These are phyloP conservation scores for Rhinichthys klamathensis DNA, from an alignment of 2,113 vertebrate species.

Conservation along the genomic window DNA sequence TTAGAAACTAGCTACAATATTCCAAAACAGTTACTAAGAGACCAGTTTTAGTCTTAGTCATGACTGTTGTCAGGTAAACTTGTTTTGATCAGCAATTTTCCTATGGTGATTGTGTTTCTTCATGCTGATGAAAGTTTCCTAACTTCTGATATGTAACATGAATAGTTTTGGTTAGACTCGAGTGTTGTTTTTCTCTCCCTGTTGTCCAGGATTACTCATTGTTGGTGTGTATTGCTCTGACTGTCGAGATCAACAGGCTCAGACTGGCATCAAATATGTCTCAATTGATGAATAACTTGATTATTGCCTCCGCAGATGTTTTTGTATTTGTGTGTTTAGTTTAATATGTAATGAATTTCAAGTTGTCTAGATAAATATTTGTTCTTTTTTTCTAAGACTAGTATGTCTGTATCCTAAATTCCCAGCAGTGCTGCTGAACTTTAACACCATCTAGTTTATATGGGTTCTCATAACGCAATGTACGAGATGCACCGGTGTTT, in stretches of 20 bases:
- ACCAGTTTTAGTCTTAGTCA: not conserved
- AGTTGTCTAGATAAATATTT: conserved; percentile 7
- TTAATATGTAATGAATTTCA: not conserved
- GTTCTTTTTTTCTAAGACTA: not conserved
- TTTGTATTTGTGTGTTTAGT: not conserved
- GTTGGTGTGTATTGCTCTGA: not conserved
- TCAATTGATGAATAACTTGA: not conserved
- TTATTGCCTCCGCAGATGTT: not conserved
- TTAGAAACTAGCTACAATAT: not conserved
- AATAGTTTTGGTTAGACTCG: not conserved
- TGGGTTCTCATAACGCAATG: not conserved
- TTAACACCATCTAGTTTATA: not conserved
- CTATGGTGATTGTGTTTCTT: not conserved
- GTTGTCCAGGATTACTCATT: conserved; percentile 1
- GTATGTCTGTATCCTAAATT: not conserved
- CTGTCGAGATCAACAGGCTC: not conserved
- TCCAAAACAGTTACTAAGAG: not conserved
- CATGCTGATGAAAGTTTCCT: not conserved
- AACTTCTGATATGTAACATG: not conserved
- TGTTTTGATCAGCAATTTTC: not conserved
- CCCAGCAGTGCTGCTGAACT: not conserved
- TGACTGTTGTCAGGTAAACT: not conserved
- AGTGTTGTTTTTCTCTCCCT: not conserved
- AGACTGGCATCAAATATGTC: conserved; percentile 14
- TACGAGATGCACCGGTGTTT: not conserved